Evolutionary conservation across 2,797 vertebrate species (phyloP).

Genomic region (Psittacula derbiana): DNA sequence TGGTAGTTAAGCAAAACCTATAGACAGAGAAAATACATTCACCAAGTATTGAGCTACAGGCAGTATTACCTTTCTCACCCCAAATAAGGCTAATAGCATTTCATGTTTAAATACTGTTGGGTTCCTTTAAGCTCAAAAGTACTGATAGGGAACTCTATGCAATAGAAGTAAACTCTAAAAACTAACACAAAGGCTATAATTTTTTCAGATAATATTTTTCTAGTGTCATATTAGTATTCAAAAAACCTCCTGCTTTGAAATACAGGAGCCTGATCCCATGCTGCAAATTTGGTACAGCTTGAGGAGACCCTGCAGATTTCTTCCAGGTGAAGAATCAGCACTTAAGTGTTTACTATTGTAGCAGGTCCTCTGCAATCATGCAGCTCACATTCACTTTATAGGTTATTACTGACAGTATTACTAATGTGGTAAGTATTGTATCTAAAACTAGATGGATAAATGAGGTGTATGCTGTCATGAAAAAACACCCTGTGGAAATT

Average conservation of each 20-base stretch:
- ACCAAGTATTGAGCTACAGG: background rate
- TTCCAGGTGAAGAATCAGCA: conserved; percentile 9
- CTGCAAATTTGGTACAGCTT: background rate
- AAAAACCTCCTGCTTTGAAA: background rate
- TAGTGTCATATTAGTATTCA: background rate
- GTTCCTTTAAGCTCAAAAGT: conserved; percentile 16
- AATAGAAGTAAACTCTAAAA: background rate
- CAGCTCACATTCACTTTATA: background rate
- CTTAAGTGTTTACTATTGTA: background rate
- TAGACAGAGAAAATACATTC: background rate
- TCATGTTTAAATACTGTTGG: background rate
- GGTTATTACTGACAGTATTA: background rate
- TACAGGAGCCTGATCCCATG: background rate
- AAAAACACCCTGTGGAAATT: background rate
- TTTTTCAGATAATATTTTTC: background rate
- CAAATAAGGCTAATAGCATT: background rate
- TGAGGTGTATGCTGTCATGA: background rate
- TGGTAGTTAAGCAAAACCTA: conserved; percentile 39
- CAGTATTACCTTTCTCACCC: background rate
- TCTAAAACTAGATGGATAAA: background rate
- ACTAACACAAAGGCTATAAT: background rate
- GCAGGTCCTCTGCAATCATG: background rate
- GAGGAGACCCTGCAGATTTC: background rate
- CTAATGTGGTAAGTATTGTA: background rate
- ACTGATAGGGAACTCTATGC: background rate